Conservation (phyloP, 2,113 vertebrate genomes). For the Corynorhinus townsendii region DNA sequence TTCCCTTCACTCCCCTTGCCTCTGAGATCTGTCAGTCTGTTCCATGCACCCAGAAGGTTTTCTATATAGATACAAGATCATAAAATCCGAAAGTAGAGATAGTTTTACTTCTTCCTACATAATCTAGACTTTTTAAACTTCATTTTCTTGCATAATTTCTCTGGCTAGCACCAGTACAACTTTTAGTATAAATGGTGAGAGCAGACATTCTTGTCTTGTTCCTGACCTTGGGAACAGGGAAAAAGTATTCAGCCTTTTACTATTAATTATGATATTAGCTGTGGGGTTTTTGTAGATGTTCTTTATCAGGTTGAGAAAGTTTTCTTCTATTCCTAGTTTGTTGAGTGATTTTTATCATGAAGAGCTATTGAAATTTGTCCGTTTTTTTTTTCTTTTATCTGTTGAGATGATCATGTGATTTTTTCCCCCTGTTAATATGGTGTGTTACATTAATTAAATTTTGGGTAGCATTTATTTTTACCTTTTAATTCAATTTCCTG, state of each 20-base stretch:
- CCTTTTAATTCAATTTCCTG: slow-evolving; percentile 9
- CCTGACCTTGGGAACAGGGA: not conserved
- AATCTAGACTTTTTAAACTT: not conserved
- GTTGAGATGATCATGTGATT: not conserved
- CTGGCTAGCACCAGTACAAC: not conserved
- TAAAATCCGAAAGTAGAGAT: not conserved
- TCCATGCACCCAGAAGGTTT: not conserved
- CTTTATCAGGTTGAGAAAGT: not conserved
- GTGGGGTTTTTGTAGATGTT: not conserved
- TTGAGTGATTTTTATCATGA: not conserved
- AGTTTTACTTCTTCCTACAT: not conserved
- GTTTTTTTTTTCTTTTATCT: not conserved
- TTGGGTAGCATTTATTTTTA: not conserved
- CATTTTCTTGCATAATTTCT: slow-evolving; percentile 9
- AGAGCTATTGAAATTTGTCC: not conserved
- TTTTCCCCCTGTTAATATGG: not conserved
- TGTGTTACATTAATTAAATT: not conserved
- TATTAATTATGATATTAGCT: not conserved
- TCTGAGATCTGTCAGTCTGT: not conserved
- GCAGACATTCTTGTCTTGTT: not conserved
- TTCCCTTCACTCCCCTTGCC: not conserved
- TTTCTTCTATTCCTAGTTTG: not conserved
- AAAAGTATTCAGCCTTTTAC: not conserved
- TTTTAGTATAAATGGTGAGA: not conserved
- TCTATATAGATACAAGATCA: not conserved